Percentiles rank a stretch among this genome's conserved stretches.
phyloP scores from a whole-genome alignment of 2,888 invertebrate genomes.

The Lagria hirta region DNA sequence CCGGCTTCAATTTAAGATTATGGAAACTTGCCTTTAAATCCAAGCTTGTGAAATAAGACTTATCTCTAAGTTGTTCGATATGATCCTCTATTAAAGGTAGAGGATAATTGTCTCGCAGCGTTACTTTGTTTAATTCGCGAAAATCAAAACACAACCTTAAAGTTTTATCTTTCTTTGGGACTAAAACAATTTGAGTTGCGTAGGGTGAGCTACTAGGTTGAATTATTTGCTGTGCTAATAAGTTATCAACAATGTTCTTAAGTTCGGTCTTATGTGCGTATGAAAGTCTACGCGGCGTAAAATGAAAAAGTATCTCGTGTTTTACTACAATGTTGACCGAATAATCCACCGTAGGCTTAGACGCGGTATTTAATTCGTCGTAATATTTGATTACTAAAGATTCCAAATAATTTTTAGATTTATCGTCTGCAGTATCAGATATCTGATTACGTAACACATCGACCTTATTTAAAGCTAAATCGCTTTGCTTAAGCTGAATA shows the following conservation, averaged over 20 bases:
- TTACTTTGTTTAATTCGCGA: constrained; percentile 35
- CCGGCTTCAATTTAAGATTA: constrained; percentile 27
- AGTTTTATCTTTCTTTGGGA: constrained; percentile 7
- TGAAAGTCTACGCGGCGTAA: background rate
- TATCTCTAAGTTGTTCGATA: constrained; percentile 24
- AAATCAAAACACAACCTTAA: constrained; percentile 39
- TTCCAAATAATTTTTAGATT: too few relatives aligned
- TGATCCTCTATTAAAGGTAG: constrained; percentile 38
- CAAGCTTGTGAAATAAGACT: constrained; percentile 28
- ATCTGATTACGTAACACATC: too few relatives aligned
- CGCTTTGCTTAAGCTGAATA: too few relatives aligned
- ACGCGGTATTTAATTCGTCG: too few relatives aligned
- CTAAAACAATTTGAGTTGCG: background rate
- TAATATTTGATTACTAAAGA: too few relatives aligned
- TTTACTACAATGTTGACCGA: background rate
- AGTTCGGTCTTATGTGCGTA: background rate
- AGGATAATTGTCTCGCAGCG: constrained; percentile 35
- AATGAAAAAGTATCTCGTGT: constrained; percentile 1
- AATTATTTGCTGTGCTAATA: background rate
- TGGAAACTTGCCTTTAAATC: constrained; percentile 34
- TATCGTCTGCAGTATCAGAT: too few relatives aligned
- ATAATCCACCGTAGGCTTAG: background rate
- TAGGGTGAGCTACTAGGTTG: background rate
- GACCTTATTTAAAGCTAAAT: too few relatives aligned
- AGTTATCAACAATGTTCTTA: background rate